Percentiles rank a stretch among this genome's conserved stretches.
phyloP scores from a whole-genome alignment of 2,113 vertebrate genomes.

The Lamprotornis superbus region DNA sequence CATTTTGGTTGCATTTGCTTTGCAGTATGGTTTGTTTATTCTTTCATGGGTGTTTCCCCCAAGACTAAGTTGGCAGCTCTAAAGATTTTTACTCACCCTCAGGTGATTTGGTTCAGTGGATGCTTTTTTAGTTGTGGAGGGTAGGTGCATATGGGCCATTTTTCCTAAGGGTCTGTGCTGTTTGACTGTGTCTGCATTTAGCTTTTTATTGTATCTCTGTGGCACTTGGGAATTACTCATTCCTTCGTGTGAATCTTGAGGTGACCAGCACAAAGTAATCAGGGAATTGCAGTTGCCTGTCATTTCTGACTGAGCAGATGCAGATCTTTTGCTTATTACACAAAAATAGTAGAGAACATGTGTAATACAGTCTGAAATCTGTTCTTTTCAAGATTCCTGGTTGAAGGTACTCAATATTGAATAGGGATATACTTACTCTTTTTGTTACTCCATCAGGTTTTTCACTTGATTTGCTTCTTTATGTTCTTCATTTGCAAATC shows the following conservation, averaged over 20 bases:
- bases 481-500: background rate
- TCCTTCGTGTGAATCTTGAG: background rate
- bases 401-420: background rate
- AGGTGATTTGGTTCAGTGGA: background rate
- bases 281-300: background rate
- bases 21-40: background rate
- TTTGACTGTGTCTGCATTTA: background rate
- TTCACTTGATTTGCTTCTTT: background rate
- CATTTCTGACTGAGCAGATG: background rate
- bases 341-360: background rate
- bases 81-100: background rate
- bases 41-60: background rate
- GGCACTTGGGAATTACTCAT: background rate
- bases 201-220: background rate
- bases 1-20: background rate
- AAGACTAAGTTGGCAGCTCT: background rate
- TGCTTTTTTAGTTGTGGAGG: background rate
- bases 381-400: background rate
- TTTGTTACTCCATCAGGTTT: background rate
- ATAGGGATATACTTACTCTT: background rate
- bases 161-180: background rate
- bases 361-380: background rate
- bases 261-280: background rate
- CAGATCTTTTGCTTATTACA: background rate
- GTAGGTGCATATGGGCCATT: accelerated